These are phyloP conservation scores for Willisornis vidua DNA, from an alignment of 2,113 vertebrate species.

Conservation along the genomic window DNA sequence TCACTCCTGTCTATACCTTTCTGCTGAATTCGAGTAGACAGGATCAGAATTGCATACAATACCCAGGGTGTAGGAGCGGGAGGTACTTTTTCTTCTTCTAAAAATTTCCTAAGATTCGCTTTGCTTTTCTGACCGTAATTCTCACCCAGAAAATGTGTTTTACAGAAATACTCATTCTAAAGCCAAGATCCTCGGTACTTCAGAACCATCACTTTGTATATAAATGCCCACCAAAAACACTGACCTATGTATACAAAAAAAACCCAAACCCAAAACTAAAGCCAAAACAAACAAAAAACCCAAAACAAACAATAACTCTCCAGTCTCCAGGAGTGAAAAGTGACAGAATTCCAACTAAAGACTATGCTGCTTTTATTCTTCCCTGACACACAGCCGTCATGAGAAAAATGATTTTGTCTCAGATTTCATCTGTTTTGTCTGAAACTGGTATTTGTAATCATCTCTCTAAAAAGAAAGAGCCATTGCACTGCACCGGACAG, in stretches of 20 bases:
- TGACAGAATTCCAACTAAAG: neutral
- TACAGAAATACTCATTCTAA: neutral
- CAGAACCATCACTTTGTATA: neutral
- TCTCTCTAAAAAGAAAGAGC: neutral
- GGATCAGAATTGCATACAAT: neutral
- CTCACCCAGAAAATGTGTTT: neutral
- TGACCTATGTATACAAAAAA: neutral
- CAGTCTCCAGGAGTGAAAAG: neutral
- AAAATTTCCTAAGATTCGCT: neutral
- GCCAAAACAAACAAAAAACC: neutral
- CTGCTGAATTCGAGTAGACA: neutral
- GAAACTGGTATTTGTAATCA: neutral
- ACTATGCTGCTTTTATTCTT: neutral
- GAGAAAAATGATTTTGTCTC: neutral
- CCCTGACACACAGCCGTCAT: neutral
- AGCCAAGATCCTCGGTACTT: neutral
- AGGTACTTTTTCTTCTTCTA: neutral
- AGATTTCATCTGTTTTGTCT: neutral
- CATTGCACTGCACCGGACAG: neutral
- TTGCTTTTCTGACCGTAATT: neutral
- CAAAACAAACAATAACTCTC: neutral
- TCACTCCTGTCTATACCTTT: neutral
- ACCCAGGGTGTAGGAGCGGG: fast-evolving
- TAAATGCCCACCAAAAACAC: neutral
- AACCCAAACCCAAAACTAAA: neutral